phyloP scores from a whole-genome alignment of 2,113 vertebrate genomes.

The Tupaia tana region DNA sequence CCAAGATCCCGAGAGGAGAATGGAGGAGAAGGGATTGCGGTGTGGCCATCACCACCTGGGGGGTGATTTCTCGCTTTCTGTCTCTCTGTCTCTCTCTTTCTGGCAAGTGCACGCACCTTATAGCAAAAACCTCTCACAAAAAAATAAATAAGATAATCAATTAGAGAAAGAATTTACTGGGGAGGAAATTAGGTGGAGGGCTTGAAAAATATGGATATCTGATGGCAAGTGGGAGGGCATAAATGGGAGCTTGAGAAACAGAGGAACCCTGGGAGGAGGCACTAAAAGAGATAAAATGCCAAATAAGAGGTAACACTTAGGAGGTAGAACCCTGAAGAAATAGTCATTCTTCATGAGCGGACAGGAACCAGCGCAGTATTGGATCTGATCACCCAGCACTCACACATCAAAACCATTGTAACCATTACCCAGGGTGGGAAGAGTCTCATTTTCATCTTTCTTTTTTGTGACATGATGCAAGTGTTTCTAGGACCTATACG shows the following conservation, averaged over 20 bases:
- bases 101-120: too few species aligned
- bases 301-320: neutral
- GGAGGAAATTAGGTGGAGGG: neutral
- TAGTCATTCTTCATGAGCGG: too few species aligned
- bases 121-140: too few species aligned
- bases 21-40: too few species aligned
- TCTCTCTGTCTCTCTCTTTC: too few species aligned
- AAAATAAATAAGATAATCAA: neutral
- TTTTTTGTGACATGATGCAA: neutral
- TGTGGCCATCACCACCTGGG: too few species aligned
- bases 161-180: conserved; percentile 10
- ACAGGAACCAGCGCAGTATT: too few species aligned
- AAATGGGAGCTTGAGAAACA: neutral
- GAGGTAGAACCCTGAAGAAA: too few species aligned
- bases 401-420: too few species aligned
- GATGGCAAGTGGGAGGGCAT: neutral
- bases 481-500: neutral
- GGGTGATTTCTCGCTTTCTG: too few species aligned
- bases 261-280: neutral
- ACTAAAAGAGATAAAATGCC: neutral
- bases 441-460: neutral
- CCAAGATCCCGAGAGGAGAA: too few species aligned
- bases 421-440: neutral
- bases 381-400: too few species aligned
- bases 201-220: conserved; percentile 5